Conservation (phyloP, 1,140 invertebrate genomes). For the Grapholita molesta region DNA sequence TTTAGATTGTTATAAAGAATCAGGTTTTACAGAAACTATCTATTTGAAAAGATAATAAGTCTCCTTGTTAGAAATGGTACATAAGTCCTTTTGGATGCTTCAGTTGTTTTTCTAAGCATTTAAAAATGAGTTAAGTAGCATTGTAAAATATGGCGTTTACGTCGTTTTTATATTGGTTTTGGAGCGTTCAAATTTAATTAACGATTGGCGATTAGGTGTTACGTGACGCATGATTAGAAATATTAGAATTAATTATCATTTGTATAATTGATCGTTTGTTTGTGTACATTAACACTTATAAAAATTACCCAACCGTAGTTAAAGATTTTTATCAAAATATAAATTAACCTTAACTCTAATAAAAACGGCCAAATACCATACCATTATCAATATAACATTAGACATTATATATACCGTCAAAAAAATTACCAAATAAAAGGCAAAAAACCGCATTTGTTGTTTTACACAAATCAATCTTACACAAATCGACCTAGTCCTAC, state of each 20-base stretch:
- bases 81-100: neutral
- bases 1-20: constrained; percentile 37
- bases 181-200: neutral
- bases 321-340: no score
- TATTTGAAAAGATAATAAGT: neutral
- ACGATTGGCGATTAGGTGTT: neutral
- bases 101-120: no score
- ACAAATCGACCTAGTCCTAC: no score
- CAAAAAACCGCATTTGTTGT: no score
- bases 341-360: no score
- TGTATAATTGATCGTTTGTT: neutral
- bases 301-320: no score
- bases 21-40: neutral
- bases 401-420: no score
- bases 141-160: neutral
- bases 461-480: no score
- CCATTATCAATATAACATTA: no score
- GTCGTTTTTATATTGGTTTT: neutral
- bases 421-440: no score
- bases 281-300: neutral
- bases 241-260: neutral
- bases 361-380: no score
- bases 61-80: neutral
- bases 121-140: neutral
- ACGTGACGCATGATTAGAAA: neutral